Base-by-base conservation (phyloP, 1,140 invertebrate species). In the Drosophila tristis region DNA sequence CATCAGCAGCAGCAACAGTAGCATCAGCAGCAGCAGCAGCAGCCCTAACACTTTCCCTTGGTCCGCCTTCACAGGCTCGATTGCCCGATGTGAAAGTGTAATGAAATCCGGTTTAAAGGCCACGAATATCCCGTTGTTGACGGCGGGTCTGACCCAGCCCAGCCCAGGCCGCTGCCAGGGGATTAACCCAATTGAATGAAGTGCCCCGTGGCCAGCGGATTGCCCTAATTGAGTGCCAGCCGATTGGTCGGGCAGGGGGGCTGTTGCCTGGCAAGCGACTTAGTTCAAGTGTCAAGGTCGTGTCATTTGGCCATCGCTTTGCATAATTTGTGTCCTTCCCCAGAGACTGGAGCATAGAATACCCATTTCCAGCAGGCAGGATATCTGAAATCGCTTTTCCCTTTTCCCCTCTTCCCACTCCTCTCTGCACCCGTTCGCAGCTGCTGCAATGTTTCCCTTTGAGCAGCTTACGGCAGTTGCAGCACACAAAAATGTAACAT, bases 101-200 rank as follows among this genome's bases (percentile, higher is more conserved):
- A 86, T 86, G 77, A 76, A 74, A 71, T 80, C 68, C 67, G 80
- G 80, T 77, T 77, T 65, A 86, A 39, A 39, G 35, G 35, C 35
- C 35, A 11, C 35, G 35, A 13, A 5, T 39, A 11, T 39, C 35
- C 35, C 13, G 35, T 3, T 11, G 31, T 77, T 62, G 59, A 59
- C 54, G 25, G 43, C 45, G 31, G 31, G 39, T 55, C 53, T 73
- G 61, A 61, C 61, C 44, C 29, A 20, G 2, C 20, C 31, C 70
- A 65, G 29, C 15, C 53, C 44, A 48, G 44, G 13, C 25, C 23
- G 59, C 47, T 44, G 59, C 26, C 31, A 20, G 50, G 60, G 71
- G 56, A 75, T 67, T 63, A 80, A 60, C 59, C 51, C 70, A 63
- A 74, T 74, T 63, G 66, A 70, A 51, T 70, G 64, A 31, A 70